Conservation (phyloP, 2,797 vertebrate species). For the Anomalospiza imberbis region DNA sequence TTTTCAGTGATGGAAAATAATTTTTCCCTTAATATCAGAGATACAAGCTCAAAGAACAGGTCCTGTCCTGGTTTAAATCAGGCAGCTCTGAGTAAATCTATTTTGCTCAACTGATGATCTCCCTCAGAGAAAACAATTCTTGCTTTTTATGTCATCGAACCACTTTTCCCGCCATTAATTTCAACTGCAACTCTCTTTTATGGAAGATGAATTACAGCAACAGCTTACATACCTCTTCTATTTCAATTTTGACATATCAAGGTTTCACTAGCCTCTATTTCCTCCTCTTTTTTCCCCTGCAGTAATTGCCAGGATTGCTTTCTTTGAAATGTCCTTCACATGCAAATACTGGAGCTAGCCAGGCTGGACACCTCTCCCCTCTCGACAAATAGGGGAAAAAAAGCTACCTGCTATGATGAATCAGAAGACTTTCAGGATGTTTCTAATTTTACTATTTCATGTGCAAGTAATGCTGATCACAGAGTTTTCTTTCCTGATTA, state of each 20-base stretch:
- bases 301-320: neutral
- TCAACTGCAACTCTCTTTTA: neutral
- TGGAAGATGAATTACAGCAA: neutral
- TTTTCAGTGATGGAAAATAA: neutral
- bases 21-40: neutral
- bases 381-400: neutral
- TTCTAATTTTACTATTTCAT: neutral
- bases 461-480: neutral
- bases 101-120: neutral
- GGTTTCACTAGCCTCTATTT: neutral
- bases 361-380: neutral
- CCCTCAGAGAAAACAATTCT: neutral
- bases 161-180: neutral
- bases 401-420: neutral
- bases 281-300: neutral
- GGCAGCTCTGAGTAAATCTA: neutral
- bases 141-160: neutral
- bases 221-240: neutral
- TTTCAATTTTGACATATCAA: neutral
- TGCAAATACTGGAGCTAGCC: neutral
- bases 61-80: neutral
- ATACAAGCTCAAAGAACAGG: neutral
- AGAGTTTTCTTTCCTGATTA: conserved; percentile 30
- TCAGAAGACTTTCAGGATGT: neutral
- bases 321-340: neutral